Evolutionary conservation across 2,113 vertebrate genomes (phyloP), one percentile per base, ranked within the genome.

Genomic region (Sarotherodon lohbergeri): DNA sequence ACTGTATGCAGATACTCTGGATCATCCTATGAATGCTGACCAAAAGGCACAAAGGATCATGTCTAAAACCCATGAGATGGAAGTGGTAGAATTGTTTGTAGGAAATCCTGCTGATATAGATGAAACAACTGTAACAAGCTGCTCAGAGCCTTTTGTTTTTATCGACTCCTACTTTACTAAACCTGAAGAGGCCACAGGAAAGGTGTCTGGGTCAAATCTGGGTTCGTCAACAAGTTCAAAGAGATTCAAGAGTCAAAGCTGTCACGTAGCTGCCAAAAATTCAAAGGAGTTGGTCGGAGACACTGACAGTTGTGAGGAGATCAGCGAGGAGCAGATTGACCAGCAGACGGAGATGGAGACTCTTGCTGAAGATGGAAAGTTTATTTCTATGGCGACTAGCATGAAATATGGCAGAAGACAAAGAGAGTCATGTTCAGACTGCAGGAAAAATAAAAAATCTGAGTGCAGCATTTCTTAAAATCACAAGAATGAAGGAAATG

Each of bases 271-370:
- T 29, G 19, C 4, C 4, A 41, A 29, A n/a, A 50, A 11, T 2
- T 86, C 76, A 39, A 78, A 41, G 32, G 32, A 66, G 34, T 39
- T 39, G 61, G 52, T 9, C 1, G 86, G 73, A n/a, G 71, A 92
- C n/a, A 13, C 94, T 76, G 94, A 96, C 80, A 95, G 95, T 80
- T 96, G 95, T 36, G 91, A 94, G 55, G 95, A 96, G 66, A 94
- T 90, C 5, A 46, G 19, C 0, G 81, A 86, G 22, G 50, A 93
- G 36, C 19, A 27, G 61, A 22, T 52, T n/a, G 3, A 5, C 17
- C 54, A 22, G 3, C 39, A 41, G 3, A 36, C 0, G 2, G 41
- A 9, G 22, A 48, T 36, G 39, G 85, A 82, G 27, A 24, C 10
- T 7, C 34, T n/a, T 1, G 13, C 7, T 10, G 24, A 36, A 19